Conservation (phyloP, 37 sponge, comb jelly and placozoan genomes). For the Hormiphora californensis region DNA sequence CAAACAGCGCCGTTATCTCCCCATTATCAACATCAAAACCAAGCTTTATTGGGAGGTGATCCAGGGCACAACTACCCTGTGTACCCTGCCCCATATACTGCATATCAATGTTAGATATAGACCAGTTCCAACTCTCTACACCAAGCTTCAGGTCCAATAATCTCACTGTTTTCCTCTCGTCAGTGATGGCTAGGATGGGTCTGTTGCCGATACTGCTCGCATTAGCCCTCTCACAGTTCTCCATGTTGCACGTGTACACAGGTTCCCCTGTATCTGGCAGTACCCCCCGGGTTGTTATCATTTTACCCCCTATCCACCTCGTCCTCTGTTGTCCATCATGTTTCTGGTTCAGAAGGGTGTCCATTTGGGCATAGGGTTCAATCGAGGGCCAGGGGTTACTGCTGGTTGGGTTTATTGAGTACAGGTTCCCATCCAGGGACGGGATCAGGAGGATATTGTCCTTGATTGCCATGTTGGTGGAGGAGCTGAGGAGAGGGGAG, state of each 20-base stretch:
- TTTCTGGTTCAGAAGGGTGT: neutral
- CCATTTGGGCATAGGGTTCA: neutral
- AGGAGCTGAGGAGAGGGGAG: neutral
- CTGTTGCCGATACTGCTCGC: neutral
- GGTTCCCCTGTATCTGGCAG: neutral
- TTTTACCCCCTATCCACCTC: constrained; percentile 31
- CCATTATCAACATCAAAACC: constrained; percentile 35
- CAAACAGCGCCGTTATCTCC: constrained; percentile 5
- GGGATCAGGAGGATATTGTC: neutral
- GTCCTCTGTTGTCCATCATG: neutral
- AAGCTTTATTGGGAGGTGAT: neutral
- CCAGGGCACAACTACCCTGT: neutral
- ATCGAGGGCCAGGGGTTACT: no score
- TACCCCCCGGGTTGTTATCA: constrained; percentile 19
- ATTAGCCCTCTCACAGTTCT: constrained; percentile 15
- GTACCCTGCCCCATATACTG: constrained; percentile 6
- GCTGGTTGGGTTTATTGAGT: neutral
- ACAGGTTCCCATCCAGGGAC: constrained; percentile 24
- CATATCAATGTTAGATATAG: neutral
- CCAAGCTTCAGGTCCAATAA: constrained; percentile 40
- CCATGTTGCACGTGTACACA: constrained; percentile 29
- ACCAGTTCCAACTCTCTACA: constrained; percentile 48
- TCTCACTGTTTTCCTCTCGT: constrained; percentile 40
- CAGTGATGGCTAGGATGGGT: constrained; percentile 21
- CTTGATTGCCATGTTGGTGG: neutral